A percentile compares a stretch with the other conserved stretches of the same genome.
Evolutionary conservation across 2,113 vertebrate genomes (phyloP).

Genomic region (Sardina pilchardus): DNA sequence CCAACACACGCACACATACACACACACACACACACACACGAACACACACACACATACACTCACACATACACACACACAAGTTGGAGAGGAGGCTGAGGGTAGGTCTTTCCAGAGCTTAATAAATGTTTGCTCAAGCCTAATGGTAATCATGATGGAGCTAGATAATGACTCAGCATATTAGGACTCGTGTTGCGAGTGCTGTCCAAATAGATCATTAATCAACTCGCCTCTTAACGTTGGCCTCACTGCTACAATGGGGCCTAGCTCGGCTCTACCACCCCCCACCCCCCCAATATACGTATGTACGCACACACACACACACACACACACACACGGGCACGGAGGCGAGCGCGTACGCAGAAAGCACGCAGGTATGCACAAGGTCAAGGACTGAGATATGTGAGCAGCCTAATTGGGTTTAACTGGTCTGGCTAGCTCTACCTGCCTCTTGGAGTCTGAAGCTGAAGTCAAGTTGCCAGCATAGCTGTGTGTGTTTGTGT

Average conservation of each 20-base stretch:
- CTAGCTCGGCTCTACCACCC: not conserved
- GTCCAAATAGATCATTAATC: conserved; percentile 1
- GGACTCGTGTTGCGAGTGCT: not conserved
- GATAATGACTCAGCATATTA: conserved; percentile 1
- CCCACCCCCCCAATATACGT: not conserved
- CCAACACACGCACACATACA: not conserved
- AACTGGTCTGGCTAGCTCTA: conserved; percentile 1
- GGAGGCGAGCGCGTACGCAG: too few relatives aligned
- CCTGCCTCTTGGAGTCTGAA: not conserved
- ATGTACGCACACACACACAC: not conserved
- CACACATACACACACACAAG: not conserved
- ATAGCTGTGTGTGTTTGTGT: not conserved
- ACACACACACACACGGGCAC: not conserved
- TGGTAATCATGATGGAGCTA: not conserved
- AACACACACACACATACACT: not conserved
- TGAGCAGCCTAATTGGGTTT: not conserved
- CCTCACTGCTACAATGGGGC: not conserved
- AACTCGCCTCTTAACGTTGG: not conserved
- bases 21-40: not conserved
- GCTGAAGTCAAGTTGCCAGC: not conserved
- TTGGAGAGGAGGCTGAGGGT: not conserved
- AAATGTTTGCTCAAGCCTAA: conserved; percentile 8
- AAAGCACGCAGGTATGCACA: not conserved
- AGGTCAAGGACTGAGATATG: conserved; percentile 1
- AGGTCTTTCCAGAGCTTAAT: conserved; percentile 1